Percentiles rank a stretch among this genome's conserved stretches.
phyloP scores from a whole-genome alignment of 2,113 vertebrate species.

The Isurus oxyrinchus region DNA sequence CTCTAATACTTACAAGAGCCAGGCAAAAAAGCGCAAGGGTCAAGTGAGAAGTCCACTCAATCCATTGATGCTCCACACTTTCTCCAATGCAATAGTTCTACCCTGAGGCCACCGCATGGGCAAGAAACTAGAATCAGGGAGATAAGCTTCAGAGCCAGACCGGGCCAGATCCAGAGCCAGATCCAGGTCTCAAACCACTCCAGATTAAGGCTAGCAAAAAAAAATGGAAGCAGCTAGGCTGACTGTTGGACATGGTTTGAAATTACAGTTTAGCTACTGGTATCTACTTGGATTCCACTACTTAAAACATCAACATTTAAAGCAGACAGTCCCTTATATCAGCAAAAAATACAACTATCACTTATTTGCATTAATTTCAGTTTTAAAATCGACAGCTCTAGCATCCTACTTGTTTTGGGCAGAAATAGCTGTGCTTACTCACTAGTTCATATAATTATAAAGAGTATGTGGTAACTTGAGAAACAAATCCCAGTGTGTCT shows the following conservation, averaged over 20 bases:
- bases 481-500: too few species aligned
- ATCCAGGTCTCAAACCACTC: too few species aligned
- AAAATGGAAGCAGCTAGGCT: background rate
- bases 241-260: background rate
- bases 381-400: too few species aligned
- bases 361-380: too few species aligned
- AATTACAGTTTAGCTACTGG: background rate
- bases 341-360: too few species aligned
- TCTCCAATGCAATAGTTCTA: background rate
- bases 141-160: too few species aligned
- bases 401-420: too few species aligned
- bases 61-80: background rate
- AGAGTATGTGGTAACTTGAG: too few species aligned
- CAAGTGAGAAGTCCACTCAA: background rate
- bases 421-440: too few species aligned
- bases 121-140: background rate
- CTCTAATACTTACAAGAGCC: background rate
- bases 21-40: background rate
- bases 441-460: too few species aligned
- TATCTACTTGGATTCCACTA: background rate
- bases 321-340: too few species aligned
- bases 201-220: background rate
- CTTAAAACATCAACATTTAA: background rate
- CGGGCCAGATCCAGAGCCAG: background rate
- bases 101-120: background rate